Evolutionary conservation across 2,888 invertebrate species (phyloP), one percentile per base, ranked within the genome.

Genomic region (Antitype chi): DNA sequence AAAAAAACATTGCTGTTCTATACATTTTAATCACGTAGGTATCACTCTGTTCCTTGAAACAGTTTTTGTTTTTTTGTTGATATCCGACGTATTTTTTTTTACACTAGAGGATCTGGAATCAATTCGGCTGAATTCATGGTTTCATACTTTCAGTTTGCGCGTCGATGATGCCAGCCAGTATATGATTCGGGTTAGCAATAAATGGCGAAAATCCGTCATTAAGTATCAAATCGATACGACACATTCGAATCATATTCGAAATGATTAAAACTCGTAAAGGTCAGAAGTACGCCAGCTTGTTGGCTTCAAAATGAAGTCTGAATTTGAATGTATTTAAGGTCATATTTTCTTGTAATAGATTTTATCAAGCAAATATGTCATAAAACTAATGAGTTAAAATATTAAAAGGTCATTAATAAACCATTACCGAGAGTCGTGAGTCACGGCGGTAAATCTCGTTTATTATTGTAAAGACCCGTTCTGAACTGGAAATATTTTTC

Each of bases 331-430:
- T 76, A 49, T 38, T 38, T n/a, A n/a, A 9, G 2, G 15, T 59
- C 52, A 53, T 38, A 63, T 28, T 66, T 59, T 55, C n/a, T 28
- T 59, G n/a, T 23, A 23, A 64, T 23, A 64, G 17, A 78, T 59
- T 53, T 2, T 52, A 82, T 64, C 32, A 70, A 8, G 13, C 23
- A 17, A 72, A 49, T 59, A 28, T 15, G 23, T 57, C 49, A 20
- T 49, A 52, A 55, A 62, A 64, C 63, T 52, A 69, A 77, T 76
- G 25, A 66, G 60, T 53, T 47, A 66, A 20, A 52, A 77, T 52
- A 82, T 82, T 71, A 71, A 64, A 70, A 82, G n/a, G 28, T 66
- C 43, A 82, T 82, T 85, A 85, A 47, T 64, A 82, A 82, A 66
- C 78, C 52, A 82, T 82, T 82, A 82, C 68, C 3, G 43, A 8